Percentiles rank a stretch among this genome's conserved stretches.
phyloP scores from a whole-genome alignment of 2,113 vertebrate genomes.

The Otolemur garnettii region DNA sequence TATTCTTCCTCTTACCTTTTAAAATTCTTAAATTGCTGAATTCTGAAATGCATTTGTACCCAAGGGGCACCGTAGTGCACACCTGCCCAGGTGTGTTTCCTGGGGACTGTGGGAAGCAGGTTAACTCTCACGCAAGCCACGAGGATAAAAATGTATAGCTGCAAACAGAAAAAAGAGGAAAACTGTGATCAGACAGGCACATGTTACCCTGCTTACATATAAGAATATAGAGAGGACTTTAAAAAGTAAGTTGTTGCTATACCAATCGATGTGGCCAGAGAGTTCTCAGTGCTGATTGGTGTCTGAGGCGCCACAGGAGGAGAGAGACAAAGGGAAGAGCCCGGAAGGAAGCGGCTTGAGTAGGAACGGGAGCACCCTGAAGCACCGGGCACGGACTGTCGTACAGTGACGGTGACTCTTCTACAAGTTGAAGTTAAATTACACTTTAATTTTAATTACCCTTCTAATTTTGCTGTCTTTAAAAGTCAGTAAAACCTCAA shows the following conservation, averaged over 20 bases:
- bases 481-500: conserved; percentile 23
- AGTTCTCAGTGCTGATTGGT: background rate
- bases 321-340: background rate
- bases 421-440: background rate
- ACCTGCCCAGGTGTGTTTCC: background rate
- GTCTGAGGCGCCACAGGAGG: rapidly evolving
- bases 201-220: background rate
- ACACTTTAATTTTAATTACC: too few relatives aligned
- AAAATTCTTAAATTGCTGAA: background rate
- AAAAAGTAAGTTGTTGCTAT: background rate
- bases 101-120: background rate
- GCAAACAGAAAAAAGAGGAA: background rate
- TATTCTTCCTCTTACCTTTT: background rate
- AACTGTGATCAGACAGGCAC: background rate
- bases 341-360: too few relatives aligned
- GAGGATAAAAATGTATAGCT: background rate
- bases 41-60: background rate
- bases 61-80: rapidly evolving
- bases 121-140: background rate
- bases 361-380: background rate
- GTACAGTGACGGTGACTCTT: background rate
- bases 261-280: background rate
- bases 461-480: background rate
- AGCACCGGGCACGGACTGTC: background rate
- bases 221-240: background rate